Base-by-base conservation (phyloP, 2,113 vertebrate genomes). In the Petroica traversi region DNA sequence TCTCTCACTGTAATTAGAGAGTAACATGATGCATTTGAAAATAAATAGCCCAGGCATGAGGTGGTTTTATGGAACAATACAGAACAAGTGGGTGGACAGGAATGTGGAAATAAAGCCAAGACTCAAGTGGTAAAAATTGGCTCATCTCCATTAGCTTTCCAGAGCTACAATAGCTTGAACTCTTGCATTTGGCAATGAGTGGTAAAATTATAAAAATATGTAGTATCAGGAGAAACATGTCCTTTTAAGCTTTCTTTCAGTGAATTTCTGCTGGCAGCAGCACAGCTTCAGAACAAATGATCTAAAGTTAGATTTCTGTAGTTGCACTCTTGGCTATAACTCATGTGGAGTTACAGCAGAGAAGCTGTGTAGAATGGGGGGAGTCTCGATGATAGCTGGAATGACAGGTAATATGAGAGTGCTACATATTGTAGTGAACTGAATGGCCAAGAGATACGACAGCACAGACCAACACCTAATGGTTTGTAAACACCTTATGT, bases 21-120 rank as follows among this genome's bases (percentile, higher is more conserved):
- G 33, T 84, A 92, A 80, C 45, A 41, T 81, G 88, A 89, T 92
- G 83, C 76, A 64, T 93, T 69, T 85, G 87, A 92, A 96, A 96
- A 97, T 90, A 97, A 95, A 96, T 92, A 83, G 61, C 68, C 55
- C 64, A 91, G 76, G 62, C 81, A 75, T 82, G 72, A 95, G 91
- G 72, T 91, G 24, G 40, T 84, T 93, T 88, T 88, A 67, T 67
- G 58, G 86, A 97, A 97, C 95, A 94, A 94, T 94, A 72, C 62
- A 93, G 85, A 95, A 85, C 36, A 86, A 93, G 92, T 92, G 89
- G 94, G 96, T 86, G 85, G 92, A 88, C 79, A 84, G 61, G 80
- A 89, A 94, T 69, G 38, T 88, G 81, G 83, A 95, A 88, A 45
- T 38, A 81, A 62, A 77, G 87, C 67, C 89, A 95, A 79, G 73